Conservation (phyloP, 2,797 vertebrate genomes). For the Pantherophis alleghaniensis region DNA sequence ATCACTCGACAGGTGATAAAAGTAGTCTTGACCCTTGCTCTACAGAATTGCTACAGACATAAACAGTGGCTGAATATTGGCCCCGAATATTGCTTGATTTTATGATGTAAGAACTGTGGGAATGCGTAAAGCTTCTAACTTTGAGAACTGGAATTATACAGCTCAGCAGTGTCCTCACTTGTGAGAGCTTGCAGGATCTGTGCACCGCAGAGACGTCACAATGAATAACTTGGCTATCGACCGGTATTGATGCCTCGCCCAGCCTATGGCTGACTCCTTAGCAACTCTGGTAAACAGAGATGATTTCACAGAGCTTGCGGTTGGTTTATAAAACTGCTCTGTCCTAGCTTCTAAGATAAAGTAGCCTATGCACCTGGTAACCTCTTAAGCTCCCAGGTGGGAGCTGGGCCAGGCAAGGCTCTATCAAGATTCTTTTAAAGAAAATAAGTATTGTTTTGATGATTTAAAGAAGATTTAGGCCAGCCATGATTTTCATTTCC, state of each 20-base stretch:
- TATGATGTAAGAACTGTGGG: not conserved
- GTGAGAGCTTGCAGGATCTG: not conserved
- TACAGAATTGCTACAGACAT: constrained; percentile 3
- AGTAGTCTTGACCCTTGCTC: constrained; percentile 24
- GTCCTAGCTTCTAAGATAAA: not conserved
- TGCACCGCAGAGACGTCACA: not conserved
- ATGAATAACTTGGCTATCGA: not conserved
- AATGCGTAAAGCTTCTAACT: not conserved
- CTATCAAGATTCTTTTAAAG: not conserved
- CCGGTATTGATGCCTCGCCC: not conserved
- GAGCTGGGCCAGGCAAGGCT: not conserved
- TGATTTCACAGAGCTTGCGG: not conserved
- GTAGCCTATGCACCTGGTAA: not conserved
- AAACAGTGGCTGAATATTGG: constrained; percentile 15
- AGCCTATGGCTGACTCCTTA: not conserved
- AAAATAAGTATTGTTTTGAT: not conserved
- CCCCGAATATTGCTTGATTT: constrained; percentile 24
- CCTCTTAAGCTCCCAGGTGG: not conserved
- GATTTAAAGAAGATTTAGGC: not conserved
- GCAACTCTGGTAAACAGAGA: not conserved
- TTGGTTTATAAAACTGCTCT: not conserved
- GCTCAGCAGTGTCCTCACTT: not conserved
- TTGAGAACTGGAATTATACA: constrained; percentile 5
- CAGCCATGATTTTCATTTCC: not conserved
- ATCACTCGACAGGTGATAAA: not conserved